Evolutionary conservation across 2,797 vertebrate genomes (phyloP).

Genomic region (Setipinna tenuifilis): DNA sequence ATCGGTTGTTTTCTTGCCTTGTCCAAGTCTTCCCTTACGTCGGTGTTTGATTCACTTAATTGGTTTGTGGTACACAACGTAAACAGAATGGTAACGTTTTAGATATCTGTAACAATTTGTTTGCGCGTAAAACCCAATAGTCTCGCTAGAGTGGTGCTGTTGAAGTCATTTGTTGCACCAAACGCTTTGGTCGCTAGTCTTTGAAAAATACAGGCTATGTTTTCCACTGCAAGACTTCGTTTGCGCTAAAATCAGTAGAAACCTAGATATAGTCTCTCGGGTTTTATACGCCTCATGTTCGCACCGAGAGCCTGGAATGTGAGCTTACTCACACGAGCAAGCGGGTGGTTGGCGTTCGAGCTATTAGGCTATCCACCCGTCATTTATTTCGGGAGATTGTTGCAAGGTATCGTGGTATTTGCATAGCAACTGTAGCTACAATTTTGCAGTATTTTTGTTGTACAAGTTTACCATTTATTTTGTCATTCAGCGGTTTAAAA

Average conservation of each 20-base stretch:
- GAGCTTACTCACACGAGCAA: conserved; percentile 1
- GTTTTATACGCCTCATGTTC: background rate
- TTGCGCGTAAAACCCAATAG: background rate
- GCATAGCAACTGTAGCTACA: background rate
- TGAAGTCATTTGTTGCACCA: conserved; percentile 18
- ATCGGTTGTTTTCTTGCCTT: conserved; percentile 28
- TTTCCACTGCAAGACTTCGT: background rate
- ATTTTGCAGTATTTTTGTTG: background rate
- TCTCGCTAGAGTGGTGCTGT: background rate
- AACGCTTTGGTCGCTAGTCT: background rate
- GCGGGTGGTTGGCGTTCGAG: background rate
- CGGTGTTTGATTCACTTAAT: conserved; percentile 24
- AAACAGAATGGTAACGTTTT: background rate
- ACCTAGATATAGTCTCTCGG: background rate
- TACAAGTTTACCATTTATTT: background rate
- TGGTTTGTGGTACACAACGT: conserved; percentile 42
- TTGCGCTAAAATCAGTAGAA: background rate
- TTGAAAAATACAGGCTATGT: background rate
- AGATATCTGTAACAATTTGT: background rate
- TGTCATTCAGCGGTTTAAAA: background rate
- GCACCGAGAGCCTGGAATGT: background rate
- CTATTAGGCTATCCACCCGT: conserved; percentile 4
- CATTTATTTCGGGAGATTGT: conserved; percentile 2
- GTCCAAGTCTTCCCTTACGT: background rate
- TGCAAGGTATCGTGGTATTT: background rate